Percentiles rank a stretch among this genome's conserved stretches.
These are phyloP conservation scores for Synchiropus splendidus DNA, from an alignment of 2,113 vertebrate species.

Conservation along the genomic window DNA sequence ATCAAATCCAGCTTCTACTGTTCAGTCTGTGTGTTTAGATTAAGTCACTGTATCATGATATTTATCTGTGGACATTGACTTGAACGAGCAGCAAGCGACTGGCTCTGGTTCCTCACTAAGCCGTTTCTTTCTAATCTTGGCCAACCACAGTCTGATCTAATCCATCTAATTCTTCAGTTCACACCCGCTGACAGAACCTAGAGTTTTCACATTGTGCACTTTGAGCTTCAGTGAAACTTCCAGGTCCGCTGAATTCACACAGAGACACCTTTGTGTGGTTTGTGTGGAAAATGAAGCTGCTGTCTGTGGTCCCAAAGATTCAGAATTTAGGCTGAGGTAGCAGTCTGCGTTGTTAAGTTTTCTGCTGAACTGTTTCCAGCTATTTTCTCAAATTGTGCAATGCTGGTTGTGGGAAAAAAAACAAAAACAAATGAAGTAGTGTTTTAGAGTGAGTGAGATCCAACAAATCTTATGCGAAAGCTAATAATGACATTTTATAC, in stretches of 20 bases:
- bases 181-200: slow-evolving; percentile 4
- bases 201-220: slow-evolving; percentile 12
- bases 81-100: too few species aligned
- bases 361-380: too few species aligned
- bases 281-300: slow-evolving; percentile 15
- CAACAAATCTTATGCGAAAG: too few species aligned
- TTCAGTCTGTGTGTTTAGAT: too few species aligned
- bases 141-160: slow-evolving; percentile 21
- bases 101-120: slow-evolving; percentile 20
- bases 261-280: slow-evolving; percentile 16
- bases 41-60: too few species aligned
- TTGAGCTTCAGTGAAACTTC: slow-evolving; percentile 20
- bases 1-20: too few species aligned
- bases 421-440: too few species aligned
- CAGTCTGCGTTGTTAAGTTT: not conserved
- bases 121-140: slow-evolving; percentile 18
- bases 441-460: too few species aligned
- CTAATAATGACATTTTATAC: too few species aligned
- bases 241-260: not conserved
- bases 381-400: too few species aligned
- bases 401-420: too few species aligned
- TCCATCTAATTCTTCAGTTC: slow-evolving; percentile 13
- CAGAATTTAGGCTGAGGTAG: not conserved
- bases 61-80: not conserved
- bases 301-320: not conserved